A percentile compares a stretch with the other conserved stretches of the same genome.
phyloP scores from a whole-genome alignment of 2,113 vertebrate genomes.

The Furnarius figulus region DNA sequence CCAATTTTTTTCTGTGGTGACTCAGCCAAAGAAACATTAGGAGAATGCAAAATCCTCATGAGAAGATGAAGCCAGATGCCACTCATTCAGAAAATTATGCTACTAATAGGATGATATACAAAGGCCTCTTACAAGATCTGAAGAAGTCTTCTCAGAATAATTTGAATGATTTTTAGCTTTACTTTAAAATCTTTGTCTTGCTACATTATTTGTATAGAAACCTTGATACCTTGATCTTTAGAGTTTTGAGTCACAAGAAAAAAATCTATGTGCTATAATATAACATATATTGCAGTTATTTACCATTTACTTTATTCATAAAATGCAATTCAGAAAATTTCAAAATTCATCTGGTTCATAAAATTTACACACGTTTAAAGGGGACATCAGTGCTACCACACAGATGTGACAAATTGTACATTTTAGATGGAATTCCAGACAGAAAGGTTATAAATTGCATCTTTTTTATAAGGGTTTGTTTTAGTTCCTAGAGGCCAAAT shows the following conservation, averaged over 20 bases:
- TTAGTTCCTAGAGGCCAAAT: neutral
- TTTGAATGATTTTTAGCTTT: neutral
- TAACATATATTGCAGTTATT: neutral
- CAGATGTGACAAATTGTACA: neutral
- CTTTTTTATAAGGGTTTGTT: neutral
- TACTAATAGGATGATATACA: neutral
- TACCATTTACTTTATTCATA: neutral
- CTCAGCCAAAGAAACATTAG: neutral
- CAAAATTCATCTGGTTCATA: neutral
- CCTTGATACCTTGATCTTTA: neutral
- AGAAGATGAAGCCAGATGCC: neutral
- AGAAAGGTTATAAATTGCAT: neutral
- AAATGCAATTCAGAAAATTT: neutral
- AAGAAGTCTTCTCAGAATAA: neutral
- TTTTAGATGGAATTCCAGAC: neutral
- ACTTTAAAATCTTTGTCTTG: neutral
- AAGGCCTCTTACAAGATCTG: neutral
- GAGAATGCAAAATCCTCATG: neutral
- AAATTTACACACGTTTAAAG: neutral
- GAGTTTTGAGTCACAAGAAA: neutral
- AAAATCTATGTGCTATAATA: rapidly evolving
- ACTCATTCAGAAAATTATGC: neutral
- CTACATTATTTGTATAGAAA: neutral
- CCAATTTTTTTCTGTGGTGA: neutral
- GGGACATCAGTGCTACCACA: neutral